phyloP scores from a whole-genome alignment of 2,797 vertebrate species.

The Limosa lapponica region DNA sequence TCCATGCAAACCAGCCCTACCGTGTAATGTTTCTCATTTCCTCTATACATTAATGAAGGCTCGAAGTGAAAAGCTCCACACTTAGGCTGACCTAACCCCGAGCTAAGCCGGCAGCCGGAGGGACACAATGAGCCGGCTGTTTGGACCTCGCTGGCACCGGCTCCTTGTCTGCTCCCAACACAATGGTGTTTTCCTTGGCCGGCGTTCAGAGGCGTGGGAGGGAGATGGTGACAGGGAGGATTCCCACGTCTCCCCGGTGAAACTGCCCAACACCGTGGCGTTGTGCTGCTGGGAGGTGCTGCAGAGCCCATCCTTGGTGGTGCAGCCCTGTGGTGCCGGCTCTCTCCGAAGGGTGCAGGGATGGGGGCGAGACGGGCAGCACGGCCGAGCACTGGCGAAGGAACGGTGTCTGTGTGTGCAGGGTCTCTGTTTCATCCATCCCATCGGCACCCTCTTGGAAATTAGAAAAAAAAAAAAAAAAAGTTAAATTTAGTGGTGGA shows the following conservation, averaged over 20 bases:
- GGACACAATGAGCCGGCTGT: constrained; percentile 9
- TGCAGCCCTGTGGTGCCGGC: accelerated
- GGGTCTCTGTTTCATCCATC: not conserved
- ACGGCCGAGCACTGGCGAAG: accelerated
- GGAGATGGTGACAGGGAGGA: constrained; percentile 6
- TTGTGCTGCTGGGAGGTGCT: not conserved
- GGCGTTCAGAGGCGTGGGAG: not conserved
- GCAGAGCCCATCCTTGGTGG: accelerated
- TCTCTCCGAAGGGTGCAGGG: not conserved
- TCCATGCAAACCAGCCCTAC: not conserved
- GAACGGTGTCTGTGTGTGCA: not conserved
- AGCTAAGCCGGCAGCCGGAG: not conserved
- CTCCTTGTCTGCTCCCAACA: constrained; percentile 6
- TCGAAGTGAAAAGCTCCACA: not conserved
- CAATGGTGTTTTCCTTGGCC: constrained; percentile 13
- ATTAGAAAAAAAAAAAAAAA: too few relatives aligned
- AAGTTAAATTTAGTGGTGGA: not conserved
- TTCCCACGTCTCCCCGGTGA: not conserved
- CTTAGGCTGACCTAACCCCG: not conserved
- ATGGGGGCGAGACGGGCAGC: accelerated
- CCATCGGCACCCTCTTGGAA: not conserved
- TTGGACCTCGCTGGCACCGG: not conserved
- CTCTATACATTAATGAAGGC: not conserved
- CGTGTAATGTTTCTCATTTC: not conserved
- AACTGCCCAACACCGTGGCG: accelerated